Evolutionary conservation across 2,888 invertebrate species (phyloP).

Genomic region (Volucella bombylans): DNA sequence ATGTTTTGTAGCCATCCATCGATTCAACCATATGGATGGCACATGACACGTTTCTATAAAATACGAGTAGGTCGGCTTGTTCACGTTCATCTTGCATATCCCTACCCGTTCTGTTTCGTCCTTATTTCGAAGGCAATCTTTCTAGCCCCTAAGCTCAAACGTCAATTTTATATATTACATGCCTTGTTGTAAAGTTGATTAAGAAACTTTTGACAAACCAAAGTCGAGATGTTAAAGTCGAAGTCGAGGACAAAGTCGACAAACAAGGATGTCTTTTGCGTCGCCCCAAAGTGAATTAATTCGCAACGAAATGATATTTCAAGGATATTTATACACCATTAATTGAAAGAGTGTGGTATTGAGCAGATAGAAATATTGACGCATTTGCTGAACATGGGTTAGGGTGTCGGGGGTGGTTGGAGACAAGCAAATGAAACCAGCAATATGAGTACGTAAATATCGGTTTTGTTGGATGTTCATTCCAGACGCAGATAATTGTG

Average conservation of each 20-base stretch:
- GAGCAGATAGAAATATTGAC: slow-evolving; percentile 45
- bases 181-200: slow-evolving; percentile 46
- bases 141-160: slow-evolving; percentile 30
- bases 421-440: slow-evolving; percentile 40
- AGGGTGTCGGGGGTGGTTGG: slow-evolving; percentile 11
- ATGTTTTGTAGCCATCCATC: not conserved
- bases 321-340: slow-evolving; percentile 57
- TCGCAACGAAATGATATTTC: slow-evolving; percentile 59
- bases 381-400: not conserved
- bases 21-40: slow-evolving; percentile 26
- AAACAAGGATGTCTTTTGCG: slow-evolving; percentile 5
- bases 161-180: slow-evolving; percentile 39
- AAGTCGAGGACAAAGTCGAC: slow-evolving; percentile 16
- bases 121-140: not conserved
- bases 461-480: slow-evolving; percentile 42
- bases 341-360: slow-evolving; percentile 52
- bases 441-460: slow-evolving; percentile 43
- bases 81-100: not conserved
- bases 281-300: slow-evolving; percentile 38
- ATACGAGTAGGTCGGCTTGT: slow-evolving; percentile 15
- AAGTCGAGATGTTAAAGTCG: not conserved
- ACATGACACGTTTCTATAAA: slow-evolving; percentile 37
- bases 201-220: slow-evolving; percentile 43
- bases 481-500: slow-evolving; percentile 24
- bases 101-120: too few relatives aligned